Evolutionary conservation across 2,888 invertebrate genomes (phyloP).

Genomic region (Drosophila meridiana): DNA sequence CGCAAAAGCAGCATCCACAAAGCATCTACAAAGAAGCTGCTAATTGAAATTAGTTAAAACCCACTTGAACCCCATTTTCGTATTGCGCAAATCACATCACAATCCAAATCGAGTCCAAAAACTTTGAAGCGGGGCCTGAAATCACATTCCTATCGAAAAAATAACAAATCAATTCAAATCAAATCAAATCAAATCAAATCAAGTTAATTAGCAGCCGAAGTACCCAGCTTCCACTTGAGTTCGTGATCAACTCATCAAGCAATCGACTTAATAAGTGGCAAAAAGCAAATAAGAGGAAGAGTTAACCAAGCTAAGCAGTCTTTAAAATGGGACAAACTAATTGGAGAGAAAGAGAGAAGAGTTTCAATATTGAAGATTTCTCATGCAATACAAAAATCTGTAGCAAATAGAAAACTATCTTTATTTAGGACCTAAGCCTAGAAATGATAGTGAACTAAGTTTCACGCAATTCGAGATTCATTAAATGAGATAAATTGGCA

Average conservation of each 20-base stretch:
- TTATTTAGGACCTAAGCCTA: no score
- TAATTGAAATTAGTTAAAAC: constrained; percentile 79
- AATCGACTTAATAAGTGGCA: constrained; percentile 23
- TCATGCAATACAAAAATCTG: background rate
- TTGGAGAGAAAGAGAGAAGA: background rate
- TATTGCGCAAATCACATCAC: constrained; percentile 67
- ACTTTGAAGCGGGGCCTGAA: constrained; percentile 48
- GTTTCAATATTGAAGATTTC: background rate
- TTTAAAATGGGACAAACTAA: constrained; percentile 4
- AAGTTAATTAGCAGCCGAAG: constrained; percentile 41
- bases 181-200: constrained; percentile 14
- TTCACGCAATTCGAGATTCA: no score
- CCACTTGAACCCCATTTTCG: constrained; percentile 79
- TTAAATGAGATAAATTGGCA: no score
- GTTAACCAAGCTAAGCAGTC: background rate
- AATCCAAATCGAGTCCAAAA: constrained; percentile 38
- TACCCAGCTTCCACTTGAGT: constrained; percentile 19
- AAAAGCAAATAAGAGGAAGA: background rate
- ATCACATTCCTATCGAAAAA: constrained; percentile 41
- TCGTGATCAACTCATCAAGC: constrained; percentile 42
- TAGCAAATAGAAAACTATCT: no score
- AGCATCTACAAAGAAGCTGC: constrained; percentile 60
- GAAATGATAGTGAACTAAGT: no score
- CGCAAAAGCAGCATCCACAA: constrained; percentile 39
- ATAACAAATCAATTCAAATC: constrained; percentile 12